A percentile compares a stretch with the other conserved stretches of the same genome.
These are phyloP conservation scores for Drosophila virilis DNA, from an alignment of 1,140 invertebrate genomes.

Conservation along the genomic window DNA sequence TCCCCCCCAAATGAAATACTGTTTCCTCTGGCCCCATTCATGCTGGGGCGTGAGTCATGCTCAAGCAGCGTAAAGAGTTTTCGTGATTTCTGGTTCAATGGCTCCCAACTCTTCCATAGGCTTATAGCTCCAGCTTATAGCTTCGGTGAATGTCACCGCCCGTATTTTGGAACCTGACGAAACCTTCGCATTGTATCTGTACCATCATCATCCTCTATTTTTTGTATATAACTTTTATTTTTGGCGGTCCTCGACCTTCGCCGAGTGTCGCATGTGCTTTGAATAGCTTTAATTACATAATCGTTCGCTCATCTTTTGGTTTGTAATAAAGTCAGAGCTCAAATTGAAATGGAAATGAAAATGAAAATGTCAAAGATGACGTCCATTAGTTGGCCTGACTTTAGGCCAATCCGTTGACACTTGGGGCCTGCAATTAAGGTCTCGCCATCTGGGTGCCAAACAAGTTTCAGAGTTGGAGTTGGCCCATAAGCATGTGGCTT, in stretches of 20 bases:
- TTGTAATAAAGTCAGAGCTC: slow-evolving; percentile 2
- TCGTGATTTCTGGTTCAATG: slow-evolving; percentile 73
- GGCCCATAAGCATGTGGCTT: slow-evolving; percentile 23
- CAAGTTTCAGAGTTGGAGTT: slow-evolving; percentile 1
- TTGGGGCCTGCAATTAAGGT: slow-evolving; percentile 30
- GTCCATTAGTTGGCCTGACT: slow-evolving; percentile 40
- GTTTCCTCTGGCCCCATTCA: not conserved
- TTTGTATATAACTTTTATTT: not conserved
- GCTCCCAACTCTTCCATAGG: slow-evolving; percentile 15
- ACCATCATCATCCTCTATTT: not conserved
- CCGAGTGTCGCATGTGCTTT: slow-evolving; percentile 7
- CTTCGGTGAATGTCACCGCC: slow-evolving; percentile 40
- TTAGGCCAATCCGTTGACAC: slow-evolving; percentile 19
- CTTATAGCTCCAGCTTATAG: not conserved
- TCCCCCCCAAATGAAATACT: not conserved
- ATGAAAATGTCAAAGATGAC: slow-evolving; percentile 64
- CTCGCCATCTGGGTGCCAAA: slow-evolving; percentile 1
- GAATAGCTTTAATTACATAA: slow-evolving; percentile 28
- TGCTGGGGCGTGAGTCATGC: slow-evolving; percentile 48
- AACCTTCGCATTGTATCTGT: slow-evolving; percentile 19
- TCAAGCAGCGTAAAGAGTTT: slow-evolving; percentile 60
- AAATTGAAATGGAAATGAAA: slow-evolving; percentile 52
- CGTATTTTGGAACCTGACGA: slow-evolving; percentile 27
- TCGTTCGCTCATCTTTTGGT: slow-evolving; percentile 14
- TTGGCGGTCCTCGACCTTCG: slow-evolving; percentile 36